Evolutionary conservation across 2,888 invertebrate genomes (phyloP).

Genomic region (Ligdia adustata): DNA sequence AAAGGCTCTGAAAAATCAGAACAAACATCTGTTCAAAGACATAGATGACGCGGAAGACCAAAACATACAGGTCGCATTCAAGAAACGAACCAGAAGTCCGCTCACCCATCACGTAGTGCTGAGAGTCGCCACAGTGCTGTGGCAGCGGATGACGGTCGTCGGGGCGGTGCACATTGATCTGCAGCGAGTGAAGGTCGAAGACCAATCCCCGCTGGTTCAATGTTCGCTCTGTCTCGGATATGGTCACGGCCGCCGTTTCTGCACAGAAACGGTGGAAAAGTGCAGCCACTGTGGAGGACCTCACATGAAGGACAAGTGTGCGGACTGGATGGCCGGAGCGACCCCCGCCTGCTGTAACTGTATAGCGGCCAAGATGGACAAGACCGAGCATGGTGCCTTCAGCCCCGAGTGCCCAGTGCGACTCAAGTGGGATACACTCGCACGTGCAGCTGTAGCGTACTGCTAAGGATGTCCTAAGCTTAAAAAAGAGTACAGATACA

Average conservation of each 20-base stretch:
- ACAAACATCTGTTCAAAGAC: no score
- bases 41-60: no score
- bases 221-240: slow-evolving; percentile 33
- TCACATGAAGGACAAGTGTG: no score
- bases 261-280: slow-evolving; percentile 18
- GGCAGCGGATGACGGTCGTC: neutral
- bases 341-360: slow-evolving; percentile 6
- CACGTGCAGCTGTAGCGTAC: slow-evolving; percentile 17
- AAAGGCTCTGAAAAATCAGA: no score
- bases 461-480: slow-evolving; percentile 18
- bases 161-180: slow-evolving; percentile 10
- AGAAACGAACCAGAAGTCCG: no score
- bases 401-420: slow-evolving; percentile 4
- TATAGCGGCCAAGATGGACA: neutral
- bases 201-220: slow-evolving; percentile 31
- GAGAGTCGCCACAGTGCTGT: neutral
- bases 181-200: slow-evolving; percentile 10
- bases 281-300: no score
- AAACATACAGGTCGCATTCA: no score
- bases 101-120: no score
- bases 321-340: no score
- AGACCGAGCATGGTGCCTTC: slow-evolving; percentile 1
- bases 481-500: no score
- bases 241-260: slow-evolving; percentile 26
- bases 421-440: slow-evolving; percentile 15